Base-by-base conservation (phyloP, 2,888 invertebrate species). In the Polydrusus pterygomalis region DNA sequence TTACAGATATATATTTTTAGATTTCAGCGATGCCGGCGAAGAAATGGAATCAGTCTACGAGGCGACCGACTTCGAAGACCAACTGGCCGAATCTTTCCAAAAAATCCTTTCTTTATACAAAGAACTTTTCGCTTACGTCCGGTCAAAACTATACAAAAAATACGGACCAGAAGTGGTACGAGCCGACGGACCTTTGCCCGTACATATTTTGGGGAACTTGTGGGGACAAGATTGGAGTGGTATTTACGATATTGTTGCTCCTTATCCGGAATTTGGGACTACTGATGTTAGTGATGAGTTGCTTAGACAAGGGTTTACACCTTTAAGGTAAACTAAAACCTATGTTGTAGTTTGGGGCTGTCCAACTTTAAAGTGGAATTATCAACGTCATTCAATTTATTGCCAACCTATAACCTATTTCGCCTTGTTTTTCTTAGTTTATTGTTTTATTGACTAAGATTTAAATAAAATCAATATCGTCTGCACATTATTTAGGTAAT, bases 151-250 rank as follows among this genome's bases (percentile, higher is more conserved):
- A 20, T 87, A 89, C 51, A 85, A 88, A 2, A 82, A 80, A 70
- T 88, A 88, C 77, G 88, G 88, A 7, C 80, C 84, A 0, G 88
- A 89, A 0, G 89, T 90, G 18, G 88, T 91, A 0, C 77, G 87
- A 54, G 79, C 80, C 3, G 93, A 93, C 74, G 95, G 78, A 2
- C 95, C 96, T 0, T 91, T 97, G 70, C 96, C 97, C 0, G 95
- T 95, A 0, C 96, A 97, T 88, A 84, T 97, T 13, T 85, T 97
- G 13, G 96, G 96, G 13, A 94, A 95, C 86, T 92, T 95, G 91
- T 96, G 95, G 95, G 93, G 93, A 0, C 95, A 96, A 85, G 93
- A 93, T 81, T 96, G 95, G 95, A 92, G 92, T 79, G 92, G 92
- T 13, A 91, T 95, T 60, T 91, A 91, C 84, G 93, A 94, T 77